phyloP scores from a whole-genome alignment of 2,888 invertebrate species.

The Eupithecia exiguata region DNA sequence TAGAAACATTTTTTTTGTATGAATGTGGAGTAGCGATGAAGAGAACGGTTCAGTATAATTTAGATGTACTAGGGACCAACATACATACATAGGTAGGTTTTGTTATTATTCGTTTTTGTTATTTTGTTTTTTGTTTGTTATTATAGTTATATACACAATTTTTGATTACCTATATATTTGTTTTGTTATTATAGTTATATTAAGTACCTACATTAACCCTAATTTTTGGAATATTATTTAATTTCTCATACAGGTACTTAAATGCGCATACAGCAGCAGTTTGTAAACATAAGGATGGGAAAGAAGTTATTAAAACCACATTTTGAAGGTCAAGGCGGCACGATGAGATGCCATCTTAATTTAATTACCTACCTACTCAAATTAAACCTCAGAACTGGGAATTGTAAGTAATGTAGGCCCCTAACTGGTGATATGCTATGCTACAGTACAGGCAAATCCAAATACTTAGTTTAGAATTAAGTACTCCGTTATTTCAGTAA shows the following conservation, averaged over 20 bases:
- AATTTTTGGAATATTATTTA: no score
- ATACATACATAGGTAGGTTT: no score
- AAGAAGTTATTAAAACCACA: neutral
- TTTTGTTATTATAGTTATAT: no score
- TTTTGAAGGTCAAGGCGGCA: neutral
- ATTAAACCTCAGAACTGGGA: neutral
- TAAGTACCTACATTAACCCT: neutral
- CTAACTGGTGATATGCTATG: neutral
- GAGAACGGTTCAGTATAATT: neutral
- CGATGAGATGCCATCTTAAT: neutral
- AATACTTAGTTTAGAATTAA: neutral
- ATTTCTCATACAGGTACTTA: neutral
- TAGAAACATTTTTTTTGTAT: neutral
- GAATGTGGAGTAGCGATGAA: neutral
- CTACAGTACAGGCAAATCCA: neutral
- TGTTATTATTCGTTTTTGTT: no score
- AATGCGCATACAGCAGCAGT: neutral
- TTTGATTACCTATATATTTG: no score
- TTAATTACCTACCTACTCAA: neutral
- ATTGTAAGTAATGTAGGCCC: neutral
- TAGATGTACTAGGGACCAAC: no score
- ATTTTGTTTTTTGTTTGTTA: no score
- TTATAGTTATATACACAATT: no score
- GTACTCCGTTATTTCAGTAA: neutral
- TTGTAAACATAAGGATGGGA: neutral